phyloP scores from a whole-genome alignment of 2,113 vertebrate species.

The Cygnus atratus region DNA sequence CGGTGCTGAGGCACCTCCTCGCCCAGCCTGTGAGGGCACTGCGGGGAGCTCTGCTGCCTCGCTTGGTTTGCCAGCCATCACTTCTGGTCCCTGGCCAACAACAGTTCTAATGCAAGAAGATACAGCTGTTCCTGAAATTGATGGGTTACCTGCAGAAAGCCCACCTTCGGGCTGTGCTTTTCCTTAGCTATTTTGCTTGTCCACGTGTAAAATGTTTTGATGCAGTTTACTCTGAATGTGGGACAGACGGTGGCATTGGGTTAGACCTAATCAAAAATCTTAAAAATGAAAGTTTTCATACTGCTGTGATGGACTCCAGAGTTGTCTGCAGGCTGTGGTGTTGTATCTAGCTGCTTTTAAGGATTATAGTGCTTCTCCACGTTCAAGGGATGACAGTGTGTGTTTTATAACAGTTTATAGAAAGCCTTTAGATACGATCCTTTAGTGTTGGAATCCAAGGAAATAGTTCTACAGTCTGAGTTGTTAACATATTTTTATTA shows the following conservation, averaged over 20 bases:
- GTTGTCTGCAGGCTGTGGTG: background rate
- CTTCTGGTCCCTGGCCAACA: background rate
- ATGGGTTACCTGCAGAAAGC: background rate
- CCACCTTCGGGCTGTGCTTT: background rate
- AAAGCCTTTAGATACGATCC: background rate
- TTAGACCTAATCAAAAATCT: background rate
- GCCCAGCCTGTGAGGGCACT: background rate
- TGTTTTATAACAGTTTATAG: background rate
- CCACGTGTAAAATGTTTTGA: too few relatives aligned
- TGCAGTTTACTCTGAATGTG: background rate
- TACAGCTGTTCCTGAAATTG: background rate
- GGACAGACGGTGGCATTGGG: accelerated
- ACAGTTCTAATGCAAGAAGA: background rate
- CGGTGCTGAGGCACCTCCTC: background rate
- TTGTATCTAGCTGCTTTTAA: background rate
- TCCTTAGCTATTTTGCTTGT: background rate
- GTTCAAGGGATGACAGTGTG: background rate
- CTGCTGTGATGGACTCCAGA: background rate
- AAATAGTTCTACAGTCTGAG: background rate
- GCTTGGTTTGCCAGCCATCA: background rate
- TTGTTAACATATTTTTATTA: background rate
- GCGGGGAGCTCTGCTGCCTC: background rate
- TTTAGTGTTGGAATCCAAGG: background rate
- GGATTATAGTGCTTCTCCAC: background rate
- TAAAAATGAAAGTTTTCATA: background rate